Conservation (phyloP, 1,140 invertebrate species). For the Drosophila micromelanica region DNA sequence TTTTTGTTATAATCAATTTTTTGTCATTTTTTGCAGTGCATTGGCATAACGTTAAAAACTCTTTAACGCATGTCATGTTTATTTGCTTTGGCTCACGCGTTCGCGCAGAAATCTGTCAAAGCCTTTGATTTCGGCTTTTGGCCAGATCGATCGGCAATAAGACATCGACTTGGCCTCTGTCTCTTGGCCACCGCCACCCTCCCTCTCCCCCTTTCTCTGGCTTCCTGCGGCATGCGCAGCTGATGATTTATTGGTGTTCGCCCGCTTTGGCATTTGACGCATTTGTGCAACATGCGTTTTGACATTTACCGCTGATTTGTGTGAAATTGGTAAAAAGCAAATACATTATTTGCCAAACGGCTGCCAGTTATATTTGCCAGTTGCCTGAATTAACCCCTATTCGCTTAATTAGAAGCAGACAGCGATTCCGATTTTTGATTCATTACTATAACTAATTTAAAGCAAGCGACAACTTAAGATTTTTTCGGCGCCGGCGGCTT, state of each 20-base stretch:
- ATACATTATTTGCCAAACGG: constrained; percentile 17
- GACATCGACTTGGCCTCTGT: constrained; percentile 5
- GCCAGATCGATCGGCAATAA: constrained; percentile 29
- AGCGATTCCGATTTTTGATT: constrained; percentile 68
- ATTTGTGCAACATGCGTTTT: constrained; percentile 83
- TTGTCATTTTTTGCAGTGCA: neutral
- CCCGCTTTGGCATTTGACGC: constrained; percentile 77
- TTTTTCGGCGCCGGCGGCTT: constrained; percentile 57
- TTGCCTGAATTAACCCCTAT: neutral
- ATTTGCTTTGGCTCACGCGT: constrained; percentile 22
- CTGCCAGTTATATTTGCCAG: neutral
- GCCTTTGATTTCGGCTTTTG: constrained; percentile 29
- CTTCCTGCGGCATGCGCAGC: constrained; percentile 4
- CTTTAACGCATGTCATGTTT: neutral
- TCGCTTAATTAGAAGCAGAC: constrained; percentile 48
- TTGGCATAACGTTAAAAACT: neutral
- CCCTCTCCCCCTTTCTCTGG: constrained; percentile 6
- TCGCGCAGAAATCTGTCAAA: constrained; percentile 47
- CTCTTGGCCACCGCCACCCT: neutral
- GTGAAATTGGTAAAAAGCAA: constrained; percentile 65
- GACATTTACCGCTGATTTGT: constrained; percentile 82
- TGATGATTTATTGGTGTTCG: constrained; percentile 76
- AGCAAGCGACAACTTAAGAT: constrained; percentile 15
- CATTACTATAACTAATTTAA: constrained; percentile 69
- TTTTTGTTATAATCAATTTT: too few species aligned